Percentiles rank a stretch among this genome's conserved stretches.
phyloP scores from a whole-genome alignment of 2,888 invertebrate genomes.

The Drosophila ustulata region DNA sequence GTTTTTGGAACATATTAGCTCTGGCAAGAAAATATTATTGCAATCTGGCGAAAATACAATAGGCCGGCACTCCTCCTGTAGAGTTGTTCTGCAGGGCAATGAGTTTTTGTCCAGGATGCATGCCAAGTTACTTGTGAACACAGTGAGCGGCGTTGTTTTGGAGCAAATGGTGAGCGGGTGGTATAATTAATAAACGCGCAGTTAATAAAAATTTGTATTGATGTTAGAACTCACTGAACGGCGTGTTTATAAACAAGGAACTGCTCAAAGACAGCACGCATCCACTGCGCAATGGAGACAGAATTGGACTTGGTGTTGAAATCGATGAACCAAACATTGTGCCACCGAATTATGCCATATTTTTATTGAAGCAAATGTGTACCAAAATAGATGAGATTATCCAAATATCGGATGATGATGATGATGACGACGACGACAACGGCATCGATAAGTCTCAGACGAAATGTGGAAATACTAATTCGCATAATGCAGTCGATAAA shows the following conservation, averaged over 20 bases:
- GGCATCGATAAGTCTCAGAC: conserved; percentile 9
- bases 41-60: conserved; percentile 66
- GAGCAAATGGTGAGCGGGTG: conserved; percentile 69
- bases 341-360: conserved; percentile 66
- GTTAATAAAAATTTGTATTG: background rate
- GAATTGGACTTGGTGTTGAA: conserved; percentile 74
- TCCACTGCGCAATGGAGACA: conserved; percentile 51
- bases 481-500: background rate
- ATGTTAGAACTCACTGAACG: conserved; percentile 76
- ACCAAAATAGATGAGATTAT: conserved; percentile 8
- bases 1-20: conserved; percentile 55
- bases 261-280: conserved; percentile 21
- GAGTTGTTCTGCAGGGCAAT: conserved; percentile 47
- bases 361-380: conserved; percentile 39
- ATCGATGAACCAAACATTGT: conserved; percentile 19
- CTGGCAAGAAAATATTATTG: conserved; percentile 33
- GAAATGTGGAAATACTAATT: background rate
- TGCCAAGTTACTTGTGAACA: conserved; percentile 66
- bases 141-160: conserved; percentile 55
- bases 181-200: background rate
- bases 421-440: conserved; percentile 58
- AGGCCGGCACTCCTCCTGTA: conserved; percentile 73
- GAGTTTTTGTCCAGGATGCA: conserved; percentile 78
- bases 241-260: conserved; percentile 75
- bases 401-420: conserved; percentile 56